Base-by-base conservation (phyloP, 2,888 invertebrate species). In the Germaria angustata region DNA sequence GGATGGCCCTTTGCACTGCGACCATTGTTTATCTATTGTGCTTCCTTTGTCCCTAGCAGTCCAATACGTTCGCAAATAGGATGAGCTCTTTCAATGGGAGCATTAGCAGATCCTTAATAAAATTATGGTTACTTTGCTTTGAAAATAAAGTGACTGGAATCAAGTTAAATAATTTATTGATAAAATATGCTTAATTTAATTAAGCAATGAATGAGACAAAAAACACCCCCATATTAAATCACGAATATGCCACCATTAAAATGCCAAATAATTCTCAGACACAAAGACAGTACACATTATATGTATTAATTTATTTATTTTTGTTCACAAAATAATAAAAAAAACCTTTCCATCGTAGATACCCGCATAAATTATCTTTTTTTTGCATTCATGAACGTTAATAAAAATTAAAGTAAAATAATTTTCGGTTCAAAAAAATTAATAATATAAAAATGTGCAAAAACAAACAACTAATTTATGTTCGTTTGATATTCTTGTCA, bases 391-490 rank as follows among this genome's bases (percentile, higher is more conserved):
- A 28, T 17, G 22, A 1, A 9, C 34, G 6, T 20, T 8, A 24
- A 57, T 44, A 39, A n/a, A 41, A 68, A 55, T 28, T 39, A 17
- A 44, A 69, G 53, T 36, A 41, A 68, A 24, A 15, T 36, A 5
- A 49, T n/a, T n/a, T n/a, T n/a, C n/a, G n/a, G n/a, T n/a, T n/a
- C n/a, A n/a, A n/a, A n/a, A n/a, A n/a, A n/a, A 44, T 44, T 15
- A 51, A 51, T 20, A 51, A n/a, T 20, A 49, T 6, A 11, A 41
- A 57, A 59, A 22, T 8, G 2, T 1, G 15, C 13, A n/a, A n/a
- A n/a, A n/a, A 39, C 9, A 72, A 72, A 39, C 59, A 39, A 36
- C 17, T 72, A 61, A 28, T 51, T 49, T 39, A 8, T 39, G 28
- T 13, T 24, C 11, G 9, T 17, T 55, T 51, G 20, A 17, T 22